A percentile compares a stretch with the other conserved stretches of the same genome.
Evolutionary conservation across 2,888 invertebrate genomes (phyloP).

Genomic region (Drosophila algonquin): DNA sequence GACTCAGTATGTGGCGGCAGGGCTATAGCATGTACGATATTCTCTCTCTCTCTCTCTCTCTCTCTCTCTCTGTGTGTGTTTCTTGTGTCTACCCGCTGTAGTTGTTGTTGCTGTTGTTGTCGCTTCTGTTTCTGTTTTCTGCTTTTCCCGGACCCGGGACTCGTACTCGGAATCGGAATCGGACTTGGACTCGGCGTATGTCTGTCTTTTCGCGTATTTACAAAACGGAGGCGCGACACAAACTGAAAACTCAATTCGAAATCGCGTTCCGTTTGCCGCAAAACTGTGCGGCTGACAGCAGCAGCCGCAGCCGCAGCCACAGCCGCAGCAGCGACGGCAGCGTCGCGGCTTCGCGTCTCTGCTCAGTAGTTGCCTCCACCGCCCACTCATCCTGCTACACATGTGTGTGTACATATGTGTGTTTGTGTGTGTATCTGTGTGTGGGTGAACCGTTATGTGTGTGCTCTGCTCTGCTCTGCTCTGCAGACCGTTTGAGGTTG

Average conservation of each 20-base stretch:
- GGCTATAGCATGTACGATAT: constrained; percentile 15
- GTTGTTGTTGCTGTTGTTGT: constrained; percentile 19
- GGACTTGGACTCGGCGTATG: constrained; percentile 24
- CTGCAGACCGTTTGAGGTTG: constrained; percentile 41
- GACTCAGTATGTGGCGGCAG: constrained; percentile 16
- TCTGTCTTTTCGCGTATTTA: constrained; percentile 70
- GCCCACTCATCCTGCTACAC: neutral
- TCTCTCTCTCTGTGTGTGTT: constrained; percentile 2
- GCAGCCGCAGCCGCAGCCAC: constrained; percentile 24
- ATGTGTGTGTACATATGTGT: constrained; percentile 13
- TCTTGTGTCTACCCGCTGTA: constrained; percentile 46
- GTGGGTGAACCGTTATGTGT: constrained; percentile 43
- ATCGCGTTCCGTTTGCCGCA: constrained; percentile 67
- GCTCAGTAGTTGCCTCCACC: constrained; percentile 43
- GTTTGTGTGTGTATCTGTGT: constrained; percentile 12
- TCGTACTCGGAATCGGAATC: constrained; percentile 10
- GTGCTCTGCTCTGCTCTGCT: constrained; percentile 9
- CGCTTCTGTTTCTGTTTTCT: constrained; percentile 26
- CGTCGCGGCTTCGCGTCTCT: constrained; percentile 54
- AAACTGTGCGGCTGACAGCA: neutral
- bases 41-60: neutral
- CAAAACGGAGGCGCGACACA: constrained; percentile 82
- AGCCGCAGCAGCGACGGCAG: neutral
- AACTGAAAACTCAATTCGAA: constrained; percentile 79
- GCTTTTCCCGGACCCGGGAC: constrained; percentile 23